These are phyloP conservation scores for Campoletis sonorensis DNA, from an alignment of 1,140 invertebrate genomes.

Conservation along the genomic window DNA sequence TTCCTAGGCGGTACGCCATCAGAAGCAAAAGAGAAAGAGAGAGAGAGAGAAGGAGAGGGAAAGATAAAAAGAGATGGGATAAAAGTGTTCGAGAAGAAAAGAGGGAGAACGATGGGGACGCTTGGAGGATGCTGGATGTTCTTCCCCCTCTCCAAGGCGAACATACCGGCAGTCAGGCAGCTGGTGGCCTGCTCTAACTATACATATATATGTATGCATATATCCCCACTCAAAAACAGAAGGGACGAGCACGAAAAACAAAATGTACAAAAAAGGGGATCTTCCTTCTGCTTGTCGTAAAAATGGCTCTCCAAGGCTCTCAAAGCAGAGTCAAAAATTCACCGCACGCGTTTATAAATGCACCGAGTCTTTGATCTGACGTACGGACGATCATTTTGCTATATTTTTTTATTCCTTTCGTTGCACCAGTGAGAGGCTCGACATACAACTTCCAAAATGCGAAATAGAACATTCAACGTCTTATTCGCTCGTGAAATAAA, in stretches of 20 bases:
- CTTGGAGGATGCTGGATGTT: constrained; percentile 7
- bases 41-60: not conserved
- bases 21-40: not conserved
- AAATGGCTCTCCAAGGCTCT: constrained; percentile 16
- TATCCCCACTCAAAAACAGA: constrained; percentile 7
- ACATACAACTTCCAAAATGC: not conserved
- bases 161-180: constrained; percentile 7
- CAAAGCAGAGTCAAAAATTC: constrained; percentile 11
- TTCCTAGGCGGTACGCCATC: constrained; percentile 13
- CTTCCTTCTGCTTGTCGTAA: constrained; percentile 1
- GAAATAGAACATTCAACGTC: too few species aligned
- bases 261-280: constrained; percentile 14
- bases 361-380: not conserved
- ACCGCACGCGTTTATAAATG: not conserved
- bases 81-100: constrained; percentile 16
- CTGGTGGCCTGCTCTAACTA: not conserved
- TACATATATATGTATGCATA: not conserved
- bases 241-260: constrained; percentile 28
- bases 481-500: too few species aligned
- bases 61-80: not conserved
- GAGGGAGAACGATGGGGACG: not conserved
- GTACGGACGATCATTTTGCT: not conserved
- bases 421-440: not conserved
- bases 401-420: not conserved
- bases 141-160: not conserved